These are phyloP conservation scores for Zhengitettix transpicula DNA, from an alignment of 2,888 invertebrate species.

Conservation along the genomic window DNA sequence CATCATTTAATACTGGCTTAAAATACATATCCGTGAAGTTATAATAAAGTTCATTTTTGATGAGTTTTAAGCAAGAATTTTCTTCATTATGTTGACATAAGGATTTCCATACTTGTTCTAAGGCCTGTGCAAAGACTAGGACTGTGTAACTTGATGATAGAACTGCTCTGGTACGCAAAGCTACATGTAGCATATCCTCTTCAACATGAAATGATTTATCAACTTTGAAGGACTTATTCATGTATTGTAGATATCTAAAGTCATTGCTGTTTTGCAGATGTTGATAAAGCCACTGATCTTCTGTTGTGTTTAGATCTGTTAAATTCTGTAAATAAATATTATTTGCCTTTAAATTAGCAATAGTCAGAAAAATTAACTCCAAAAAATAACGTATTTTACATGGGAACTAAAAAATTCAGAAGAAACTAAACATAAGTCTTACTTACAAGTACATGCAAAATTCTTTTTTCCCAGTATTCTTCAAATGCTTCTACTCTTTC, in stretches of 20 bases:
- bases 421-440: background rate
- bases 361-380: background rate
- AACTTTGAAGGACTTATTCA: too few species aligned
- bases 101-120: conserved; percentile 18
- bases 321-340: background rate
- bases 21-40: conserved; percentile 17
- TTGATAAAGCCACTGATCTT: conserved; percentile 9
- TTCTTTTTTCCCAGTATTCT: conserved; percentile 8
- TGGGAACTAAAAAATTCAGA: background rate
- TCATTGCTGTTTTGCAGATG: background rate
- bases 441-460: background rate
- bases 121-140: conserved; percentile 18
- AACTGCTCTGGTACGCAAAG: conserved; percentile 8
- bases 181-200: conserved; percentile 3
- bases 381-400: background rate
- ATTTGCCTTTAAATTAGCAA: background rate
- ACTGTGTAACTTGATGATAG: conserved; percentile 17
- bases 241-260: too few species aligned
- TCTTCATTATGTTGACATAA: conserved; percentile 14
- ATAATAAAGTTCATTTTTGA: conserved; percentile 14
- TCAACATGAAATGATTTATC: too few species aligned
- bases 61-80: conserved; percentile 16
- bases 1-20: conserved; percentile 9
- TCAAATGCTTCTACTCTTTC: conserved; percentile 8
- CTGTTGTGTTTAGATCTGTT: conserved; percentile 1